Evolutionary conservation across 1,140 invertebrate species (phyloP), one percentile per base, ranked within the genome.

Genomic region (Meloidogyne chitwoodi): DNA sequence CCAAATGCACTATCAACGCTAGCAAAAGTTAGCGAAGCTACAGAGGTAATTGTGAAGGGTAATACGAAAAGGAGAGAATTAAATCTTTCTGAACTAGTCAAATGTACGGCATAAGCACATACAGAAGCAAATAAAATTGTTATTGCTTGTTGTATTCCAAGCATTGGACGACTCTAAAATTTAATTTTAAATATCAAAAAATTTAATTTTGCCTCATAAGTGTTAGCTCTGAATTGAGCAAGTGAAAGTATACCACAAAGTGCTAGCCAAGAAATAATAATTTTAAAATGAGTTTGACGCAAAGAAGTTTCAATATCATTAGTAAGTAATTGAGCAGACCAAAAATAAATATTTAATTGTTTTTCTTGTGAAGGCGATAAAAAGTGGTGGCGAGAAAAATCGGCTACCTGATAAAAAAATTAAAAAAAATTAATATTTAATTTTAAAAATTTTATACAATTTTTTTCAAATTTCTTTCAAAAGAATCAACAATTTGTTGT

Each of bases 61-160:
- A 77, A 34, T 3, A 77, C 81, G 34, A 79, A 81, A 2, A 79
- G 69, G 4, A 72, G 27, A 26, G 76, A 61, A 48, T 83, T 83
- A 27, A 80, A 66, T 44, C 29, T 29, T 11, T 64, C 70, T n/a
- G 48, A 27, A 70, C 66, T 80, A 31, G 38, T 34, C 10, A 83
- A 56, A 12, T 81, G 73, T 22, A 83, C 67, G 4, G 62, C 63
- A 70, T 83, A 83, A 19, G 74, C 68, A 12, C 67, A 41, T 19
- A 77, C 11, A 16, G 70, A 48, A 61, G 34, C 31, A 12, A 83
- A n/a, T 8, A 70, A 24, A 26, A 83, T 26, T 2, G 71, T 63
- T n/a, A 81, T 34, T 11, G 48, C 65, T 26, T 69, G 80, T 68
- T 83, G 68, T 27, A 81, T 19, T 6, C 80, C 80, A 62, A 81